A percentile compares a stretch with the other conserved stretches of the same genome.
Evolutionary conservation across 1,140 invertebrate genomes (phyloP).

Genomic region (Lanistes nyassanus): DNA sequence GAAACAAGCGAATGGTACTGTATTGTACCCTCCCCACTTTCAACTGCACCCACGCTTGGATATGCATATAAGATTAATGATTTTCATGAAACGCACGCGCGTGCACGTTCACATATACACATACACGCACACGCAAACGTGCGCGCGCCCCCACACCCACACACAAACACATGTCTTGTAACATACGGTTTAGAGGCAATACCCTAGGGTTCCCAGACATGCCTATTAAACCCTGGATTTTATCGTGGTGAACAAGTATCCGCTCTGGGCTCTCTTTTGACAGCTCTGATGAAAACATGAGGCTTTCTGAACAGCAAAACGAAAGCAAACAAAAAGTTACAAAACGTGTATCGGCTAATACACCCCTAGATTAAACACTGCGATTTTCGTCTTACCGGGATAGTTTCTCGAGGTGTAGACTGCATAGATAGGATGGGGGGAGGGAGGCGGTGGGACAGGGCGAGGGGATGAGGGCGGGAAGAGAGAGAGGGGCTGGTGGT

Average conservation of each 20-base stretch:
- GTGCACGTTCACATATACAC: not conserved
- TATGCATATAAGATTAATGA: not conserved
- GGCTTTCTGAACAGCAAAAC: not conserved
- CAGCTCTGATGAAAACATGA: not conserved
- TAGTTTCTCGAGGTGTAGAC: not conserved
- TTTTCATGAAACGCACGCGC: not conserved
- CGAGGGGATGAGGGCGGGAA: not conserved
- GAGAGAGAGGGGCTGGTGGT: not conserved
- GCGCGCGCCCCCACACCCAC: not conserved
- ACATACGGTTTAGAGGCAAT: not conserved
- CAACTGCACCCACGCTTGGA: not conserved
- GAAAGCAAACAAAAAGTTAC: not conserved
- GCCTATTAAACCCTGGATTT: not conserved
- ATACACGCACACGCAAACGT: not conserved
- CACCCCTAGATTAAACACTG: not conserved
- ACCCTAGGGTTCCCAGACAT: not conserved
- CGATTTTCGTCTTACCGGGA: not conserved
- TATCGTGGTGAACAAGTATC: not conserved
- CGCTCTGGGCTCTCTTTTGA: not conserved
- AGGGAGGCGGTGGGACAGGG: not conserved
- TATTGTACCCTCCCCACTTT: too few species aligned
- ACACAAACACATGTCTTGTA: not conserved
- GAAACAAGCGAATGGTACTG: not conserved
- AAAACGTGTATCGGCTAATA: not conserved
- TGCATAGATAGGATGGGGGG: not conserved